A percentile compares a stretch with the other conserved stretches of the same genome.
These are phyloP conservation scores for Eupithecia insigniata DNA, from an alignment of 2,888 invertebrate genomes.

Conservation along the genomic window DNA sequence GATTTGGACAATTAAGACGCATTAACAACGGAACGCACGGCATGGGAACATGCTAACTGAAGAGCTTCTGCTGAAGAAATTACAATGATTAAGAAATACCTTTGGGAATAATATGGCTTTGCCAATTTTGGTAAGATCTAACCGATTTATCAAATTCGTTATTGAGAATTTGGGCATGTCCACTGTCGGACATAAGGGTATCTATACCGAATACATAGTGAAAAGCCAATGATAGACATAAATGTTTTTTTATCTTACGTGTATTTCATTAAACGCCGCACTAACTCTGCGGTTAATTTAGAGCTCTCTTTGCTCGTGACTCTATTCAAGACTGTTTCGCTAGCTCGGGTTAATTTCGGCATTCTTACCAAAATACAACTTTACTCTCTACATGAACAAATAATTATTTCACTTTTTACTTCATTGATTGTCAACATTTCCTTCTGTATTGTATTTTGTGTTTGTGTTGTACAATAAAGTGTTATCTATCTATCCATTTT, in stretches of 20 bases:
- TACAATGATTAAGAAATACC: slow-evolving; percentile 2
- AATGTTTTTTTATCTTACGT: too few species aligned
- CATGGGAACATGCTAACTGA: slow-evolving; percentile 2
- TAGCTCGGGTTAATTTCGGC: not conserved
- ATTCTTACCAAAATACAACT: not conserved
- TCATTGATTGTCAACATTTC: too few species aligned
- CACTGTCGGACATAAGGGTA: not conserved
- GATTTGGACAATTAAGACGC: slow-evolving; percentile 69
- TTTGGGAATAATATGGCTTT: not conserved
- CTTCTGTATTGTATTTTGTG: too few species aligned
- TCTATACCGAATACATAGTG: not conserved
- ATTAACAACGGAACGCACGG: slow-evolving; percentile 39
- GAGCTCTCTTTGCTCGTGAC: not conserved
- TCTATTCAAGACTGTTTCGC: not conserved
- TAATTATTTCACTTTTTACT: too few species aligned
- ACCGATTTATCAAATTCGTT: not conserved
- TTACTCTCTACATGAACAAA: not conserved
- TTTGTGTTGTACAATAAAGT: too few species aligned
- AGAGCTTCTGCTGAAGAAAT: not conserved
- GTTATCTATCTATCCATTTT: too few species aligned
- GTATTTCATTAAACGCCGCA: too few species aligned
- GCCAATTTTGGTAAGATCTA: not conserved
- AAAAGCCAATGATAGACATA: not conserved
- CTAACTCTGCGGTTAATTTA: not conserved
- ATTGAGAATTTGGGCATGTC: not conserved